Evolutionary conservation across 2,888 invertebrate species (phyloP).

Genomic region (Dyspetes luteomarginatus): DNA sequence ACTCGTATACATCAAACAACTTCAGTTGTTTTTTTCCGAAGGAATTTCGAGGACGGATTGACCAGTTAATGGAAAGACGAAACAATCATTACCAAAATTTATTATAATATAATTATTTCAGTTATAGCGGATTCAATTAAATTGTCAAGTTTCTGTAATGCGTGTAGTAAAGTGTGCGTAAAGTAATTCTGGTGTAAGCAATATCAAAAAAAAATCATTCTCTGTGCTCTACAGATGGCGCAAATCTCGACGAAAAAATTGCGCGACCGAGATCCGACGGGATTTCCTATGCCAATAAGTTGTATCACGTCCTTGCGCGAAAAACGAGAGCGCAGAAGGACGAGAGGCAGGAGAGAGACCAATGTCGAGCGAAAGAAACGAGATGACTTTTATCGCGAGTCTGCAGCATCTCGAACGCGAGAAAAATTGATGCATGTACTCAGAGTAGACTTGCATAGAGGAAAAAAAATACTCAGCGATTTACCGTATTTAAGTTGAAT

Average conservation of each 20-base stretch:
- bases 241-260: slow-evolving; percentile 11
- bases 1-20: too few relatives aligned
- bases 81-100: too few relatives aligned
- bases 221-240: neutral
- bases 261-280: slow-evolving; percentile 16
- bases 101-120: too few relatives aligned
- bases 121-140: too few relatives aligned
- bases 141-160: too few relatives aligned
- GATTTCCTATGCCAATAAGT: slow-evolving; percentile 36
- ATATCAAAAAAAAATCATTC: neutral
- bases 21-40: too few relatives aligned
- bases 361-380: neutral
- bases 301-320: slow-evolving; percentile 25
- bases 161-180: too few relatives aligned
- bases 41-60: too few relatives aligned
- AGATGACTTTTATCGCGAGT: slow-evolving; percentile 9
- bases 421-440: slow-evolving; percentile 7
- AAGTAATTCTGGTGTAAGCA: neutral
- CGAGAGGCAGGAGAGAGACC: neutral
- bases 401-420: slow-evolving; percentile 10
- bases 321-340: slow-evolving; percentile 18
- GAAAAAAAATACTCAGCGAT: neutral
- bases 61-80: too few relatives aligned
- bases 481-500: neutral
- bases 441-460: neutral